Conservation (phyloP, 1,140 invertebrate species). For the Rhyacophila brunnea region DNA sequence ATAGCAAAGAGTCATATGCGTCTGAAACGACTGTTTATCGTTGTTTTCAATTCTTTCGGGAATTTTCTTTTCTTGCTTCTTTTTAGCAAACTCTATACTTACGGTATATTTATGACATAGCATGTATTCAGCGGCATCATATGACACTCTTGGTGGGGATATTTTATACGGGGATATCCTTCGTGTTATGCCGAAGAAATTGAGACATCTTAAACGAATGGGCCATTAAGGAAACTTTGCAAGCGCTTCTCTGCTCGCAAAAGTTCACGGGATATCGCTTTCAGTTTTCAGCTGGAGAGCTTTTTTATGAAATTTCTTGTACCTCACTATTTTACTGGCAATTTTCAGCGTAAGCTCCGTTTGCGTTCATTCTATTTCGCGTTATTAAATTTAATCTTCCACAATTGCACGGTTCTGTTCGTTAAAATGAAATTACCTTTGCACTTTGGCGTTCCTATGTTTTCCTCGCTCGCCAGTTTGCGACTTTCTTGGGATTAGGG, state of each 20-base stretch:
- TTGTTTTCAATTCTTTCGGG: conserved; percentile 35
- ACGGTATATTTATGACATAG: conserved; percentile 23
- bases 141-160: conserved; percentile 5
- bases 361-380: conserved; percentile 14
- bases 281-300: conserved; percentile 16
- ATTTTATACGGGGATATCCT: conserved; percentile 1
- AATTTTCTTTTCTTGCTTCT: conserved; percentile 10
- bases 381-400: conserved; percentile 28
- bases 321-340: neutral
- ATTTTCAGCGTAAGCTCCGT: neutral
- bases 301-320: conserved; percentile 2
- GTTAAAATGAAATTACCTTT: conserved; percentile 26
- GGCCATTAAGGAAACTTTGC: conserved; percentile 31
- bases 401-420: conserved; percentile 7
- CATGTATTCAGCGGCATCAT: conserved; percentile 27
- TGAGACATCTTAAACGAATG: conserved; percentile 34
- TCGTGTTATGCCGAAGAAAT: conserved; percentile 16
- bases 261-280: conserved; percentile 20
- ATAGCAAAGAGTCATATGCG: conserved; percentile 5
- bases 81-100: conserved; percentile 8
- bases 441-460: neutral
- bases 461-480: too few species aligned
- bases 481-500: too few species aligned
- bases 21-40: conserved; percentile 33
- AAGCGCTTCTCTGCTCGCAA: conserved; percentile 10